These are phyloP conservation scores for Montipora efflorescens DNA, from an alignment of 64 coral and sea anemone genomes.

Conservation along the genomic window DNA sequence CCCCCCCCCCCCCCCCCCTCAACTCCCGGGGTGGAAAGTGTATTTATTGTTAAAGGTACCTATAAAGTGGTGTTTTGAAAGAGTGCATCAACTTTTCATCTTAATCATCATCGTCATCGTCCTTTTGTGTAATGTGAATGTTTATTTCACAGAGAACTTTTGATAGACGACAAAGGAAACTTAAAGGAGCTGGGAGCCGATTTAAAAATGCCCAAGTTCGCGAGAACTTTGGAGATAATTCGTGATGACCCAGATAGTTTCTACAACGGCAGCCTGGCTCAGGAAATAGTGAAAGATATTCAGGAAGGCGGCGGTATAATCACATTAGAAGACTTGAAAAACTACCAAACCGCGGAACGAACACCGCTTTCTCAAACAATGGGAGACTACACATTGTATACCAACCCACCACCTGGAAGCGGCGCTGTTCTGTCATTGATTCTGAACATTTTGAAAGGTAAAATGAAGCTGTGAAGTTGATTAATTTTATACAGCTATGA, in stretches of 20 bases:
- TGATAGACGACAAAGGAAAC: slow-evolving; percentile 54
- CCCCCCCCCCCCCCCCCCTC: no score
- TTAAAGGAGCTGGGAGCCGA: slow-evolving; percentile 46
- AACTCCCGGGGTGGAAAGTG: no score
- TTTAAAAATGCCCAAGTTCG: slow-evolving; percentile 75
- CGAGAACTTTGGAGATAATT: slow-evolving; percentile 81
- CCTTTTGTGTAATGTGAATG: no score
- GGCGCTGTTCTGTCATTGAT: slow-evolving; percentile 81
- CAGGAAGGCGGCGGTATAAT: slow-evolving; percentile 57
- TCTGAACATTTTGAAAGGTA: slow-evolving; percentile 93
- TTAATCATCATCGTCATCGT: no score
- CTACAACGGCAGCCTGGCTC: slow-evolving; percentile 76
- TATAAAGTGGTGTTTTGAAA: no score
- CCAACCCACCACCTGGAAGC: slow-evolving; percentile 73
- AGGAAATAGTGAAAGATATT: slow-evolving; percentile 79
- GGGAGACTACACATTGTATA: slow-evolving; percentile 47
- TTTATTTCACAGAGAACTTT: slow-evolving; percentile 59
- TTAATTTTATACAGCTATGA: no score
- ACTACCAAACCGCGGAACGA: slow-evolving; percentile 43
- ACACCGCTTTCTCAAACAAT: slow-evolving; percentile 53
- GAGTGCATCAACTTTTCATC: no score
- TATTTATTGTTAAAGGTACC: no score
- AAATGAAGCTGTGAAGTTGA: neutral
- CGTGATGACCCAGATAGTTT: slow-evolving; percentile 84
- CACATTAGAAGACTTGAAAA: slow-evolving; percentile 72